Evolutionary conservation across 2,113 vertebrate genomes (phyloP).

Genomic region (Phrynosoma platyrhinos): DNA sequence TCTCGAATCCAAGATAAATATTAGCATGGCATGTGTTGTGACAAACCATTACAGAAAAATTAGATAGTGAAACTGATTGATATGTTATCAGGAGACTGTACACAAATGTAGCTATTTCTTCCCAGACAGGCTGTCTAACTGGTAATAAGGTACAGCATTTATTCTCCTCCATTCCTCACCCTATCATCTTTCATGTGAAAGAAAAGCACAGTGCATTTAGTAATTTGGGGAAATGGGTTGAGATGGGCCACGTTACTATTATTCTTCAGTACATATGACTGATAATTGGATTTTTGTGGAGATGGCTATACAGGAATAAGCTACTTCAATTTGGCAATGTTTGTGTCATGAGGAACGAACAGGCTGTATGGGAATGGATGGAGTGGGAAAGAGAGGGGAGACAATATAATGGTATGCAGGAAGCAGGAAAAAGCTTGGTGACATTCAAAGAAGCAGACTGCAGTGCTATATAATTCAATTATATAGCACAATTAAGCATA

Average conservation of each 20-base stretch:
- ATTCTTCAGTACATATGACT: conserved; percentile 7
- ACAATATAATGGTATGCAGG: not conserved
- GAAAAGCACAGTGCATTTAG: conserved; percentile 50
- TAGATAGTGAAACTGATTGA: conserved; percentile 16
- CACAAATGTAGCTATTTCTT: not conserved
- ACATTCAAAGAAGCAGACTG: not conserved
- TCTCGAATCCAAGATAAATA: conserved; percentile 14
- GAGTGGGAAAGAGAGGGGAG: conserved; percentile 13
- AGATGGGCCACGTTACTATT: conserved; percentile 32
- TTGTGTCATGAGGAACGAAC: conserved; percentile 16
- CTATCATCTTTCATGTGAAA: conserved; percentile 25
- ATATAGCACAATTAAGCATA: conserved; percentile 41
- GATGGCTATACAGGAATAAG: conserved; percentile 15
- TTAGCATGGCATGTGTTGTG: not conserved
- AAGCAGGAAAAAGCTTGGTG: not conserved
- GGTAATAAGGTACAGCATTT: conserved; percentile 7
- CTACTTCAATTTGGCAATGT: conserved; percentile 34
- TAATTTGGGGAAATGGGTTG: conserved; percentile 41
- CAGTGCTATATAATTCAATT: conserved; percentile 14
- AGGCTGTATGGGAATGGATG: not conserved
- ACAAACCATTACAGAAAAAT: conserved; percentile 30
- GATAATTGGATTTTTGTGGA: conserved; percentile 41
- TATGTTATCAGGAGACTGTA: not conserved
- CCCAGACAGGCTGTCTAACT: conserved; percentile 1
- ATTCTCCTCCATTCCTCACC: not conserved